Percentiles rank a stretch among this genome's conserved stretches.
Evolutionary conservation across 2,888 invertebrate species (phyloP).

Genomic region (Eilema griseolum): DNA sequence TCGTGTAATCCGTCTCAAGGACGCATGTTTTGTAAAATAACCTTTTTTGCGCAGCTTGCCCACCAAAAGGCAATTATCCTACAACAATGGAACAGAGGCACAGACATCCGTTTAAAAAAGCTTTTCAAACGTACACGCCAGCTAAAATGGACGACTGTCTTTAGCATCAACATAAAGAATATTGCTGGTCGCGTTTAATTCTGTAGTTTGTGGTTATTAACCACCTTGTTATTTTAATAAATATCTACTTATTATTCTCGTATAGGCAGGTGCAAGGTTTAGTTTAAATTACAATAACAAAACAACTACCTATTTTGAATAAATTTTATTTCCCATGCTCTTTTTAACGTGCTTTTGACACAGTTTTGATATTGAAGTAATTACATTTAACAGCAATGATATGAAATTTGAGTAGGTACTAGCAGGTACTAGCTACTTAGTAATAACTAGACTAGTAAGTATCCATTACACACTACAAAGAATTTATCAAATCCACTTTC

Average conservation of each 20-base stretch:
- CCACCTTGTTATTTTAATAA: constrained; percentile 9
- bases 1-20: constrained; percentile 51
- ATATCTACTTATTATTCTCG: neutral
- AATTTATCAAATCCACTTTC: constrained; percentile 29
- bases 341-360: too few species aligned
- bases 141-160: constrained; percentile 34
- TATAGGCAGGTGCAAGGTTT: neutral
- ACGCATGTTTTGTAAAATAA: constrained; percentile 53
- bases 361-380: neutral
- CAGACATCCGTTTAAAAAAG: constrained; percentile 48
- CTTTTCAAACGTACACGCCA: constrained; percentile 40
- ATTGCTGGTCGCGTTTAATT: constrained; percentile 19
- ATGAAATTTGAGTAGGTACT: constrained; percentile 38
- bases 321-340: neutral
- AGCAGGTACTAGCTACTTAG: neutral
- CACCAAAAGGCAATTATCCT: constrained; percentile 57
- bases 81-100: constrained; percentile 56
- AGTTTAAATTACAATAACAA: neutral
- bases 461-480: constrained; percentile 41
- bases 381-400: constrained; percentile 18
- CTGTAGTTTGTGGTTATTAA: constrained; percentile 19
- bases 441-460: constrained; percentile 34
- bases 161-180: constrained; percentile 24
- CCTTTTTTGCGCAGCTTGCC: constrained; percentile 54
- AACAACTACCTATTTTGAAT: neutral